Percentiles rank a stretch among this genome's conserved stretches.
Evolutionary conservation across 1,140 invertebrate genomes (phyloP).

Genomic region (Ceratosolen fusciceps): DNA sequence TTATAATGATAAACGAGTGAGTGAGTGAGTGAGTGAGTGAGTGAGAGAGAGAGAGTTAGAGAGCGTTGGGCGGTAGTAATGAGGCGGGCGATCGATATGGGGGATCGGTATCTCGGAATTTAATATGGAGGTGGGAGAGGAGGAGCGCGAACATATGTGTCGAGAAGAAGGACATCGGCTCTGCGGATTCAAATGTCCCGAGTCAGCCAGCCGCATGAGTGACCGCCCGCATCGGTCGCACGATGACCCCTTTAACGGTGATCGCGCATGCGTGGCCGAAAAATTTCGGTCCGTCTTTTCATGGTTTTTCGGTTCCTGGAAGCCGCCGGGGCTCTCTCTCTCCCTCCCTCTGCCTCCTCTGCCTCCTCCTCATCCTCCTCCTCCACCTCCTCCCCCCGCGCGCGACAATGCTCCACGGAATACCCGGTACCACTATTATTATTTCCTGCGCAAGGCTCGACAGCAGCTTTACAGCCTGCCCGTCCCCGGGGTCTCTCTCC

Average conservation of each 20-base stretch:
- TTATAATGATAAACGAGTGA: no score
- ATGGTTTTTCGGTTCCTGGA: slow-evolving; percentile 3
- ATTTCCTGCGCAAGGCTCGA: neutral
- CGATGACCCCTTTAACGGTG: slow-evolving; percentile 16
- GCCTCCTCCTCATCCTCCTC: no score
- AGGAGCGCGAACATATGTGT: neutral
- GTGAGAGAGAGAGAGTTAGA: no score
- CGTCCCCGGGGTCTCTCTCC: no score
- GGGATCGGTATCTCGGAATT: slow-evolving; percentile 32
- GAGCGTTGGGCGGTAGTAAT: no score
- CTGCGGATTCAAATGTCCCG: slow-evolving; percentile 23
- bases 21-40: neutral
- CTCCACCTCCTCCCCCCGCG: no score
- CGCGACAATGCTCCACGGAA: neutral
- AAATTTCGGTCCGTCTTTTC: neutral
- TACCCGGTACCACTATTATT: no score
- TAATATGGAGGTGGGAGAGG: slow-evolving; percentile 31
- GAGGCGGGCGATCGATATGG: neutral
- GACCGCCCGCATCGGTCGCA: slow-evolving; percentile 29
- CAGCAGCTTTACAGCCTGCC: neutral
- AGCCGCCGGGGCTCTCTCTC: neutral
- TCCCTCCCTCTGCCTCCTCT: no score
- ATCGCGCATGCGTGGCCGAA: slow-evolving; percentile 16
- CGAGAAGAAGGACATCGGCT: no score
- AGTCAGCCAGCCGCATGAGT: slow-evolving; percentile 2